Evolutionary conservation across 2,888 invertebrate species (phyloP), one percentile per base, ranked within the genome.

Genomic region (Rhabditophanes sp.): DNA sequence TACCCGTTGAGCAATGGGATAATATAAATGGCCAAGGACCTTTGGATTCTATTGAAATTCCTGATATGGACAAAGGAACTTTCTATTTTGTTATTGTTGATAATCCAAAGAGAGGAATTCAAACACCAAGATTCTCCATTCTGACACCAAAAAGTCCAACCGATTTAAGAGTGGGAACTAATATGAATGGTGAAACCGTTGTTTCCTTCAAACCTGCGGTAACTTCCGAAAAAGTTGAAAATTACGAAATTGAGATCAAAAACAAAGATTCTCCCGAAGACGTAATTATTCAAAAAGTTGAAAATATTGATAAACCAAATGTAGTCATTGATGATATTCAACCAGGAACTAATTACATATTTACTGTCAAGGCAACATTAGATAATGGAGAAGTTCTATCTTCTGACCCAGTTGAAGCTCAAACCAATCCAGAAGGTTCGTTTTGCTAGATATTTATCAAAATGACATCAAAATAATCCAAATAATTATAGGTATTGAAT

Each of bases 161-260:
- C 19, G 55, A 57, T 21, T 44, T 56, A 18, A 50, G 52, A 2
- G 48, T 61, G 16, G 59, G 61, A 25, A 48, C 54, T 25, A 61
- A 56, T 40, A 56, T 60, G 30, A 59, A 61, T 35, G 59, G 56
- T 27, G 61, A 61, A 24, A 47, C 50, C 24, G 47, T 60, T 4
- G 35, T 60, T 16, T 56, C 56, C 30, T 60, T 60, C 47, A 56
- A 57, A 28, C 52, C 56, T 11, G 56, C 53, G 3, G 42, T n/a
- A n/a, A n/a, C n/a, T n/a, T n/a, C n/a, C n/a, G n/a, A n/a, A n/a
- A n/a, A n/a, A n/a, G 44, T 17, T 44, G 25, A 16, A 15, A 9
- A 17, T 12, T 23, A 18, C 15, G 25, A 44, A 8, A 30, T 30
- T 9, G 30, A 18, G 4, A 15, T 7, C 2, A n/a, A n/a, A n/a